Evolutionary conservation across 23 tunicate species (phyloP), one percentile per base, ranked within the genome.

Genomic region (Clavelina lepadiformis): DNA sequence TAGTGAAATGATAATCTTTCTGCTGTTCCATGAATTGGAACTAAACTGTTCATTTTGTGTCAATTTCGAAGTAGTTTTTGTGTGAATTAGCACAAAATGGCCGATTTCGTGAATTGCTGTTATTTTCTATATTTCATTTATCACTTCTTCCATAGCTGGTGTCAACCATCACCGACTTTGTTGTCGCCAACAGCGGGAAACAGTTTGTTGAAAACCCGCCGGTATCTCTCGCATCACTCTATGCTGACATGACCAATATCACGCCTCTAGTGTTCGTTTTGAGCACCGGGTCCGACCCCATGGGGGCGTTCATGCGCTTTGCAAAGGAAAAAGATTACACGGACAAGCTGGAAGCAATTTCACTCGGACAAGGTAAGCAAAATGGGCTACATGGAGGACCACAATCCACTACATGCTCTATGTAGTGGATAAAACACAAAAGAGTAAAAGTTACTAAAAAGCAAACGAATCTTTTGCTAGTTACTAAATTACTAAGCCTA

Each of bases 211-310:
- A 83, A 58, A 78, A 78, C 44, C 98, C 98, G 0, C 87, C 94
- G 8, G 68, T 85, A 29, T 66, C 87, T 4, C 55, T 93, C 23
- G 72, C 73, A 25, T 79, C 92, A 8, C 66, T 84, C 28, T 93
- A 78, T 50, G 93, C 73, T 8, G 87, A 93, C 69, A 78, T 78
- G 69, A 78, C 75, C 63, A 78, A 73, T 31, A 18, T 73, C 29
- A 79, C 76, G 31, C 98, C 98, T 8, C 67, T 93, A 0, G 98
- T 93, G 63, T 83, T 93, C 64, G 88, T 93, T 22, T 80, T 93
- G 18, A 83, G 93, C 75, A 69, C 98, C 19, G 98, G 98, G 1
- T 84, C 94, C 29, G 98, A 93, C 61, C 98, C 98, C 61, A 85
- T 85, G 98, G 87, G 88, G 25, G 87, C 94, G 3, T 85, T 93